These are phyloP conservation scores for Drosophila nr. fundita DNA, from an alignment of 2,888 invertebrate species.

Conservation along the genomic window DNA sequence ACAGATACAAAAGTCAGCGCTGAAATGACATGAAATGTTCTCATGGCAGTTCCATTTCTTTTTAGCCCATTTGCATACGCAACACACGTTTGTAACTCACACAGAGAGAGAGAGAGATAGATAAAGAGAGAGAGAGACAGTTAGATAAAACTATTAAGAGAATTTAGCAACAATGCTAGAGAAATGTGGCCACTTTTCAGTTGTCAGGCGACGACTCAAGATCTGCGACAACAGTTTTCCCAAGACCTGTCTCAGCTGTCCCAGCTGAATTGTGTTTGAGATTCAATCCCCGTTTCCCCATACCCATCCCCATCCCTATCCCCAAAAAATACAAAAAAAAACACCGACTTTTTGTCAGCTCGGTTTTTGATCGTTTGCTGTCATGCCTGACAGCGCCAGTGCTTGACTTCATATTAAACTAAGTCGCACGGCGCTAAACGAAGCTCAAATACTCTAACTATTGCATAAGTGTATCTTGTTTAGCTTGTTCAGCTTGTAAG, in stretches of 20 bases:
- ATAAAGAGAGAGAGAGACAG: slow-evolving; percentile 38
- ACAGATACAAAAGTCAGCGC: slow-evolving; percentile 67
- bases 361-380: slow-evolving; percentile 65
- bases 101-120: slow-evolving; percentile 37
- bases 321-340: not conserved
- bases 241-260: slow-evolving; percentile 70
- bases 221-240: slow-evolving; percentile 62
- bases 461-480: too few relatives aligned
- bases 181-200: slow-evolving; percentile 80
- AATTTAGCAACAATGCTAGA: slow-evolving; percentile 79
- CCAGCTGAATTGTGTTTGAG: slow-evolving; percentile 57
- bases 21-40: slow-evolving; percentile 65
- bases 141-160: slow-evolving; percentile 80
- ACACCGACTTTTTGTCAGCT: slow-evolving; percentile 68
- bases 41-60: slow-evolving; percentile 81
- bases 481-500: not conserved
- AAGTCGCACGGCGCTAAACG: slow-evolving; percentile 3
- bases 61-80: slow-evolving; percentile 61
- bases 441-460: slow-evolving; percentile 37
- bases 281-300: slow-evolving; percentile 14
- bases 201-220: slow-evolving; percentile 51
- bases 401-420: slow-evolving; percentile 68
- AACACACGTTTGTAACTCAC: slow-evolving; percentile 21
- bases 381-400: slow-evolving; percentile 68
- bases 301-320: not conserved